Percentiles rank a stretch among this genome's conserved stretches.
These are phyloP conservation scores for Danio kyathit DNA, from an alignment of 2,797 vertebrate genomes.

Conservation along the genomic window DNA sequence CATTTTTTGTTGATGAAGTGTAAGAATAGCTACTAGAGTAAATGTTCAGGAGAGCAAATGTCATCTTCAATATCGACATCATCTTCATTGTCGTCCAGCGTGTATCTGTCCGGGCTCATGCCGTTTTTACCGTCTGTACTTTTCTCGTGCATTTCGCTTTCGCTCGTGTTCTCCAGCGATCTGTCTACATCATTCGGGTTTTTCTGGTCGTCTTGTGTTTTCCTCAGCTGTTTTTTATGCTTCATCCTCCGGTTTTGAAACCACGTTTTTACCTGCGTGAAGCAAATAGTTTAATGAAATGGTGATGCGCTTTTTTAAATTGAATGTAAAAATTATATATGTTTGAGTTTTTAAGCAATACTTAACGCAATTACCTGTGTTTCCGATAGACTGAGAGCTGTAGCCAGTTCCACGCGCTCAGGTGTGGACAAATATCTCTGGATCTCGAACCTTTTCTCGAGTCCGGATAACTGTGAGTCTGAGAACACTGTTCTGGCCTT, in stretches of 20 bases:
- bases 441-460: slow-evolving; percentile 96
- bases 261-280: slow-evolving; percentile 94
- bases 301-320: background rate
- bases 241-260: slow-evolving; percentile 99
- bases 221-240: slow-evolving; percentile 97
- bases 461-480: slow-evolving; percentile 94
- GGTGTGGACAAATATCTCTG: slow-evolving; percentile 97
- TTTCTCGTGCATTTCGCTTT: slow-evolving; percentile 78
- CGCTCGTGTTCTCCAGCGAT: slow-evolving; percentile 81
- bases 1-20: slow-evolving; percentile 60
- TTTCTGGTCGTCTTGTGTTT: slow-evolving; percentile 93
- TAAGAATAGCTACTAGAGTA: slow-evolving; percentile 77
- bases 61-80: slow-evolving; percentile 96
- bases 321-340: background rate
- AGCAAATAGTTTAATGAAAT: background rate
- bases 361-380: slow-evolving; percentile 85
- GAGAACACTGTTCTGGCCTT: slow-evolving; percentile 98
- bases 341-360: background rate
- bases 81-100: slow-evolving; percentile 89
- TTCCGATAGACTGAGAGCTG: slow-evolving; percentile 96
- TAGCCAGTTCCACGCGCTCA: slow-evolving; percentile 95
- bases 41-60: slow-evolving; percentile 83
- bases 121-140: slow-evolving; percentile 68
- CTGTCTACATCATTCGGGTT: slow-evolving; percentile 77
- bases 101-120: slow-evolving; percentile 79